A percentile compares a stretch with the other conserved stretches of the same genome.
Evolutionary conservation across 2,888 invertebrate genomes (phyloP).

Genomic region (Pollenia labialis): DNA sequence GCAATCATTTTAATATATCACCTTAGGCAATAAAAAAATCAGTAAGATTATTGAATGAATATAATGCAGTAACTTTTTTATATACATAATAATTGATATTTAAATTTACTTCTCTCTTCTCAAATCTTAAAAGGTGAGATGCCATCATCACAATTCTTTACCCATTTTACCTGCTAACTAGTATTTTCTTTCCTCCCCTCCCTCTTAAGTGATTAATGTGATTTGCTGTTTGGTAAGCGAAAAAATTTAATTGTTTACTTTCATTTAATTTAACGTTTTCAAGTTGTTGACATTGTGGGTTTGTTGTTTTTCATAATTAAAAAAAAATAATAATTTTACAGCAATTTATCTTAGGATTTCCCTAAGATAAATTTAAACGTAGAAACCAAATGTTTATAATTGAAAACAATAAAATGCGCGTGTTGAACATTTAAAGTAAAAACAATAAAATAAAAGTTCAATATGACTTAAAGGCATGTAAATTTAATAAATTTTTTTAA

Average conservation of each 20-base stretch:
- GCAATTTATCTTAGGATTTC: constrained; percentile 60
- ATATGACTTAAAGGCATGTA: neutral
- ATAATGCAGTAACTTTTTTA: neutral
- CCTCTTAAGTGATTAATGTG: constrained; percentile 13
- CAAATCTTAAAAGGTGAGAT: neutral
- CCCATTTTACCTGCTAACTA: neutral
- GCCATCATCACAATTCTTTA: constrained; percentile 13
- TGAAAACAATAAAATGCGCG: constrained; percentile 47
- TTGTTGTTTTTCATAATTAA: constrained; percentile 34
- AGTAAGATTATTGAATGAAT: constrained; percentile 51
- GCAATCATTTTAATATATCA: constrained; percentile 12
- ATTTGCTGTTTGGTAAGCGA: neutral
- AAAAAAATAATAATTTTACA: constrained; percentile 22
- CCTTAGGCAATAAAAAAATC: neutral
- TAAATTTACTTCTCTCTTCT: constrained; percentile 7
- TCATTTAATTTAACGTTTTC: constrained; percentile 22
- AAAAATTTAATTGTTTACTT: constrained; percentile 17
- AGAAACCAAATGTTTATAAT: constrained; percentile 35
- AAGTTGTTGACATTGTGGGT: constrained; percentile 35
- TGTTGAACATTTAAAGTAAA: constrained; percentile 50
- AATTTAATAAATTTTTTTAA: no score
- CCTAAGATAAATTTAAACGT: constrained; percentile 48
- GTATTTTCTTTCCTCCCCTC: neutral
- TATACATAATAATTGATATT: constrained; percentile 4
- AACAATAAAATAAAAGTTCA: constrained; percentile 31